phyloP scores from a whole-genome alignment of 2,888 invertebrate genomes.

The Cheilosia vernalis region DNA sequence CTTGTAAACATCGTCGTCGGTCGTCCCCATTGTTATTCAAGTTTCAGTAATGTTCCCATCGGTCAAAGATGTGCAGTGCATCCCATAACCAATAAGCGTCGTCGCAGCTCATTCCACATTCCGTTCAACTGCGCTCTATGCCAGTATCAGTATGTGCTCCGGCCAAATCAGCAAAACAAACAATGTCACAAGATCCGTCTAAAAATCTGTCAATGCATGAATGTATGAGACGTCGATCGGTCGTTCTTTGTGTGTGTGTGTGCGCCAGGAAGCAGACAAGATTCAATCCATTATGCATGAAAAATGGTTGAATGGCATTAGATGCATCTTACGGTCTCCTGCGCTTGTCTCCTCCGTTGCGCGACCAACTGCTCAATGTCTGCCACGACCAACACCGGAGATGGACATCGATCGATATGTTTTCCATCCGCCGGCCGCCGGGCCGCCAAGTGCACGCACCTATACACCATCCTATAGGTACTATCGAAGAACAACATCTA shows the following conservation, averaged over 20 bases:
- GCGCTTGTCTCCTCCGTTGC: constrained; percentile 40
- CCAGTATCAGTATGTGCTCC: constrained; percentile 26
- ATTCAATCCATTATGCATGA: constrained; percentile 72
- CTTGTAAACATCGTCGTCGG: constrained; percentile 30
- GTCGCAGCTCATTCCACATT: constrained; percentile 64
- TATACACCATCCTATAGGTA: background rate
- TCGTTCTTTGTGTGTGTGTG: constrained; percentile 20
- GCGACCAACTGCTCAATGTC: constrained; percentile 67
- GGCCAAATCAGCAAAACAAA: constrained; percentile 70
- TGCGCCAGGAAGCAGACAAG: constrained; percentile 72
- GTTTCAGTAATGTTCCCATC: constrained; percentile 71
- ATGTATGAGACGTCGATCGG: constrained; percentile 54
- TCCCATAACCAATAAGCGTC: constrained; percentile 35
- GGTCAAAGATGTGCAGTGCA: constrained; percentile 43
- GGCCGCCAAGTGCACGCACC: constrained; percentile 19
- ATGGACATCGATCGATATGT: constrained; percentile 73
- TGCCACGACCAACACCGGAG: constrained; percentile 72
- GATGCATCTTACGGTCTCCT: constrained; percentile 44
- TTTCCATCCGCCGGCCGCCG: constrained; percentile 16
- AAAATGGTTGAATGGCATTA: constrained; percentile 66
- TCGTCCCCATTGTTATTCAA: constrained; percentile 62
- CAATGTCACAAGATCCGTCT: constrained; percentile 47
- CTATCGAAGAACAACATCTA: constrained; percentile 42
- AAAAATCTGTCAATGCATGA: constrained; percentile 59
- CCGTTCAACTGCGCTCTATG: constrained; percentile 22